Conservation (phyloP, 2,797 vertebrate species). For the Sebastes kiyomatsui region DNA sequence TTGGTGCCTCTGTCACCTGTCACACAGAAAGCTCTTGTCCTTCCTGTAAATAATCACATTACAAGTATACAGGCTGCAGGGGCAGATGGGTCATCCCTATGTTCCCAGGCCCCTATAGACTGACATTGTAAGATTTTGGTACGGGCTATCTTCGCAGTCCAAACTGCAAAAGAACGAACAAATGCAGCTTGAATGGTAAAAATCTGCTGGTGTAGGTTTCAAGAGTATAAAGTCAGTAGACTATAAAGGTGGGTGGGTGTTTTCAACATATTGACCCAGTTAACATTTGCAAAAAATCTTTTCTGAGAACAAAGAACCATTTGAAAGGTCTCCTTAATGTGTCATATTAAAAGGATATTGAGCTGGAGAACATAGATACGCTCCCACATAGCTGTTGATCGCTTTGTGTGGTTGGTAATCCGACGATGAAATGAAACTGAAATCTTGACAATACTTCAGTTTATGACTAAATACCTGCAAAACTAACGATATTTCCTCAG, state of each 20-base stretch:
- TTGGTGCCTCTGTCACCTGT: neutral
- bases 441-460: neutral
- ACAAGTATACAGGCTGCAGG: neutral
- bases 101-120: neutral
- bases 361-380: neutral
- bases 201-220: neutral
- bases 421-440: neutral
- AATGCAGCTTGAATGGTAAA: neutral
- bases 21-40: neutral
- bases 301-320: neutral
- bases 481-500: neutral
- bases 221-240: neutral
- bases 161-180: neutral
- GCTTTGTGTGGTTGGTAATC: neutral
- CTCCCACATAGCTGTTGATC: neutral
- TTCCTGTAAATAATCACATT: conserved; percentile 23
- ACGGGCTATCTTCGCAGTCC: neutral
- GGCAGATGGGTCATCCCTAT: neutral
- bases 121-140: neutral
- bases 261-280: neutral
- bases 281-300: neutral
- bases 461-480: neutral
- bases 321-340: neutral
- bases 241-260: neutral
- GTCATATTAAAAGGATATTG: neutral